phyloP scores from a whole-genome alignment of 2,888 invertebrate species.

The Watsonalla cultraria region DNA sequence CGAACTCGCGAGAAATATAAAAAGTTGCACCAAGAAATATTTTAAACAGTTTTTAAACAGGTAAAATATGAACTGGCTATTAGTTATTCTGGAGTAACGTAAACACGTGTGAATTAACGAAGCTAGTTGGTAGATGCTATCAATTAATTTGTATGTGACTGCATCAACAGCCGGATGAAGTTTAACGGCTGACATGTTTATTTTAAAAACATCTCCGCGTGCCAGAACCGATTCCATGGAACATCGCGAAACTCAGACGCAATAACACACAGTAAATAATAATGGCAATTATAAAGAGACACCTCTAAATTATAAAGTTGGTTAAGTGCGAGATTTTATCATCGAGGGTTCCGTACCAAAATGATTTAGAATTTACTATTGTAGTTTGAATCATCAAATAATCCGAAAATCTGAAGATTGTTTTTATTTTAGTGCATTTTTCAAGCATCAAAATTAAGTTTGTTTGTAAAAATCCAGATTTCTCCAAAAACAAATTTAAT shows the following conservation, averaged over 20 bases:
- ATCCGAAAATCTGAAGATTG: no score
- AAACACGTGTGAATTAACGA: neutral
- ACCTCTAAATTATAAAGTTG: neutral
- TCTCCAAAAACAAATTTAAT: no score
- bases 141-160: slow-evolving; percentile 24
- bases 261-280: neutral
- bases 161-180: slow-evolving; percentile 30
- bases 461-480: no score
- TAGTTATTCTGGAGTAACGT: neutral
- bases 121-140: neutral
- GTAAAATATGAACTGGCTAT: neutral
- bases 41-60: no score
- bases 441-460: no score
- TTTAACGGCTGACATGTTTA: slow-evolving; percentile 31
- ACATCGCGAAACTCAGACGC: slow-evolving; percentile 1
- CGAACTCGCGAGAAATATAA: no score
- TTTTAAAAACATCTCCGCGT: slow-evolving; percentile 28
- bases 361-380: no score
- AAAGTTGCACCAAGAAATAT: no score
- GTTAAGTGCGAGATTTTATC: no score
- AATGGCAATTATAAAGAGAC: neutral
- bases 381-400: no score
- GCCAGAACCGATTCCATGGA: slow-evolving; percentile 21
- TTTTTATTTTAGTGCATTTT: no score
- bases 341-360: no score